phyloP scores from a whole-genome alignment of 2,888 invertebrate species.

The Sphaerophoria taeniata region DNA sequence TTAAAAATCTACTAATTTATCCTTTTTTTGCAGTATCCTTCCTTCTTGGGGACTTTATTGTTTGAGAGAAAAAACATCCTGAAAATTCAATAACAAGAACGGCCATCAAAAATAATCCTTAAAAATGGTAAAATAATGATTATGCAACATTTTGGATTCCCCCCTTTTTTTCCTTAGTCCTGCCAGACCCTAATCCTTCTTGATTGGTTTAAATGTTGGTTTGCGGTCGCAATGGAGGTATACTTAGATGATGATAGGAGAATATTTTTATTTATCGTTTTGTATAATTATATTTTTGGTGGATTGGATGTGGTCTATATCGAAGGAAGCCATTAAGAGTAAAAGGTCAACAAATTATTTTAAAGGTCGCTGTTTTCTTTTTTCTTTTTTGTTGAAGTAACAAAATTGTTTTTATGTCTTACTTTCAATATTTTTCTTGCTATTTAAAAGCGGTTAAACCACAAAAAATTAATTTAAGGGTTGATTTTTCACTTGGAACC shows the following conservation, averaged over 20 bases:
- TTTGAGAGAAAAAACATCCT: background rate
- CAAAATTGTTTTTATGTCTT: background rate
- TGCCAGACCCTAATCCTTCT: background rate
- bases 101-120: conserved; percentile 49
- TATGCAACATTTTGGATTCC: conserved; percentile 39
- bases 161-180: background rate
- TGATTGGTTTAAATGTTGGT: background rate
- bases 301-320: background rate
- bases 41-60: background rate
- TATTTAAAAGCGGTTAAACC: no score
- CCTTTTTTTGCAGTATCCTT: background rate
- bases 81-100: conserved; percentile 68
- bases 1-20: conserved; percentile 26
- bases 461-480: no score
- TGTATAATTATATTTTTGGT: background rate
- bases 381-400: no score
- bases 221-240: background rate
- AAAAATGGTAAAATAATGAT: conserved; percentile 63
- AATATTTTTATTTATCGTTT: background rate
- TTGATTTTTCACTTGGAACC: no score
- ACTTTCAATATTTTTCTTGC: background rate
- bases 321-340: background rate
- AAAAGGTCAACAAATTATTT: background rate
- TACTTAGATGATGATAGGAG: background rate
- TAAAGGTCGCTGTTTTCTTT: background rate